These are phyloP conservation scores for Mormyrus lacerda DNA, from an alignment of 2,113 vertebrate species.

Conservation along the genomic window DNA sequence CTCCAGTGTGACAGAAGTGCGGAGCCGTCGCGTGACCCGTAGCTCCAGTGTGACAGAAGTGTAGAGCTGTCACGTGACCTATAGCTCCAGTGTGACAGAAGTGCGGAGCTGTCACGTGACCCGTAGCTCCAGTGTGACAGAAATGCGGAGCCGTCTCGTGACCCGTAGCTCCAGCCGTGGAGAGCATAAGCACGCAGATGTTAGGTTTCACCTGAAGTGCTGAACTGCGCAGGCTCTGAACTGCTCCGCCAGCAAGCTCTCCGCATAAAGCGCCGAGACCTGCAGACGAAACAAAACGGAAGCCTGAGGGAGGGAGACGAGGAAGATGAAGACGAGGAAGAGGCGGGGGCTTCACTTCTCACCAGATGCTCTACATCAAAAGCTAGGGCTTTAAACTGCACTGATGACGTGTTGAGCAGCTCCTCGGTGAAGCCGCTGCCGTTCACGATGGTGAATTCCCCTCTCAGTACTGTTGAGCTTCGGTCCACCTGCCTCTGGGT, in stretches of 20 bases:
- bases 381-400: conserved; percentile 52
- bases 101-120: too few relatives aligned
- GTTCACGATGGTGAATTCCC: conserved; percentile 40
- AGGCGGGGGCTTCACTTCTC: neutral
- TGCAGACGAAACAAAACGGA: neutral
- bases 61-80: too few relatives aligned
- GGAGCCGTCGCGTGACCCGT: too few relatives aligned
- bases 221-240: conserved; percentile 46
- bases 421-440: conserved; percentile 47
- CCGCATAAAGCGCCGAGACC: conserved; percentile 38
- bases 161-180: neutral
- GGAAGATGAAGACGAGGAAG: neutral
- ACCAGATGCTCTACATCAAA: conserved; percentile 50
- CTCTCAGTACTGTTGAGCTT: conserved; percentile 20
- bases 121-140: too few relatives aligned
- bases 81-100: too few relatives aligned
- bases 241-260: conserved; percentile 25
- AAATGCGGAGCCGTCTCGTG: neutral
- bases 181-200: neutral
- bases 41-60: too few relatives aligned
- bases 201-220: conserved; percentile 49
- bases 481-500: neutral
- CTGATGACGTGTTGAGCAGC: conserved; percentile 51
- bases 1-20: too few relatives aligned
- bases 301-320: neutral